phyloP scores from a whole-genome alignment of 2,797 vertebrate species.

The Schizothorax lantsangensis region DNA sequence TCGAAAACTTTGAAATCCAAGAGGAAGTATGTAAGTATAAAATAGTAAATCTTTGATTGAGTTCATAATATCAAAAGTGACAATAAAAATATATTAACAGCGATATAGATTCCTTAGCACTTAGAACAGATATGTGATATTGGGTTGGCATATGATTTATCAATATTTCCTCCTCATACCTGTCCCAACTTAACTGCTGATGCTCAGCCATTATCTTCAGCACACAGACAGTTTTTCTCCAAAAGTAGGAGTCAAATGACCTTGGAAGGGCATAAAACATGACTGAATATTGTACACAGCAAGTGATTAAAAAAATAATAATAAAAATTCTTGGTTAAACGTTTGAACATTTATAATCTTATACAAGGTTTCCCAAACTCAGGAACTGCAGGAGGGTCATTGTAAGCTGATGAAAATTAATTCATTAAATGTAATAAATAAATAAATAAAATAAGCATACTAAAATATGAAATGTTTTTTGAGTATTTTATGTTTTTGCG shows the following conservation, averaged over 20 bases:
- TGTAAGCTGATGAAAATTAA: background rate
- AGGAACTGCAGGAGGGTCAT: background rate
- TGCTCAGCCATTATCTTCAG: background rate
- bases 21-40: conserved; percentile 41
- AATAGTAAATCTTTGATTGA: background rate
- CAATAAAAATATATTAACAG: background rate
- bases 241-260: background rate
- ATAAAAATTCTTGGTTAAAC: background rate
- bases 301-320: background rate
- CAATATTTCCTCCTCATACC: background rate
- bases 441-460: background rate
- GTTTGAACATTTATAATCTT: background rate
- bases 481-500: too few species aligned
- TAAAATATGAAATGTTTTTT: background rate
- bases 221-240: background rate
- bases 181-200: background rate
- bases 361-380: background rate
- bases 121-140: background rate
- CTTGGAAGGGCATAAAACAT: background rate
- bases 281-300: background rate
- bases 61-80: conserved; percentile 2
- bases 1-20: conserved; percentile 26
- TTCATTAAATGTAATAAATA: background rate
- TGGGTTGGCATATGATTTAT: background rate
- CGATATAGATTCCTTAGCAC: too few species aligned